Percentiles rank a stretch among this genome's conserved stretches.
phyloP scores from a whole-genome alignment of 2,888 invertebrate species.

The Acleris cristana region DNA sequence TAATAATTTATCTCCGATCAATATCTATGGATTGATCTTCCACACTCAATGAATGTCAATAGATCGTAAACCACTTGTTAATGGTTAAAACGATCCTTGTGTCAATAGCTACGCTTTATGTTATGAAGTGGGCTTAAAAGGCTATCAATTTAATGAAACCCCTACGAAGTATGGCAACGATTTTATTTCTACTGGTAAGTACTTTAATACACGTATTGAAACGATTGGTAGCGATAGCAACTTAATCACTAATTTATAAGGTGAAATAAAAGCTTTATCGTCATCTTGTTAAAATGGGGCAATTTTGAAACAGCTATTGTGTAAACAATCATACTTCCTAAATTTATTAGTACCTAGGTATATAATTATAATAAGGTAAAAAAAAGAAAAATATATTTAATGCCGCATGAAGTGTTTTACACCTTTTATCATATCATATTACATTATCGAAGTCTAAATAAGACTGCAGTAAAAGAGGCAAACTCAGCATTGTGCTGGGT shows the following conservation, averaged over 20 bases:
- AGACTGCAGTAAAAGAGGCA: too few relatives aligned
- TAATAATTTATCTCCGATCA: conserved; percentile 8
- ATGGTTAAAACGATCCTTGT: conserved; percentile 50
- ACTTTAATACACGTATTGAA: conserved; percentile 68
- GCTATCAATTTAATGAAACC: conserved; percentile 72
- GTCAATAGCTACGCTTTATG: conserved; percentile 63
- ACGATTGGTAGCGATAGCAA: conserved; percentile 58
- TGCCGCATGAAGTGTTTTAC: too few relatives aligned
- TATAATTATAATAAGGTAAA: too few relatives aligned
- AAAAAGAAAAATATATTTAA: too few relatives aligned
- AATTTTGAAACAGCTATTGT: too few relatives aligned
- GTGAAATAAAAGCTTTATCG: not conserved
- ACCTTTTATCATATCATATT: too few relatives aligned
- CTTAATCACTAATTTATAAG: conserved; percentile 20
- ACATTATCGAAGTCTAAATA: too few relatives aligned
- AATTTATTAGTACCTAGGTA: too few relatives aligned
- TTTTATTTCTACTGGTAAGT: conserved; percentile 67
- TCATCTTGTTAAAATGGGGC: not conserved
- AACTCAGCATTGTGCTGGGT: too few relatives aligned
- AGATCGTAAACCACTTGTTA: conserved; percentile 39
- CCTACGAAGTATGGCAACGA: conserved; percentile 57
- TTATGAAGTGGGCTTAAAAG: conserved; percentile 60
- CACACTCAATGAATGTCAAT: conserved; percentile 28
- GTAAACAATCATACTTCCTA: too few relatives aligned
- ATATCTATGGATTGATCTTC: conserved; percentile 24